Conservation (phyloP, 2,113 vertebrate genomes). For the Ibidorhyncha struthersii region DNA sequence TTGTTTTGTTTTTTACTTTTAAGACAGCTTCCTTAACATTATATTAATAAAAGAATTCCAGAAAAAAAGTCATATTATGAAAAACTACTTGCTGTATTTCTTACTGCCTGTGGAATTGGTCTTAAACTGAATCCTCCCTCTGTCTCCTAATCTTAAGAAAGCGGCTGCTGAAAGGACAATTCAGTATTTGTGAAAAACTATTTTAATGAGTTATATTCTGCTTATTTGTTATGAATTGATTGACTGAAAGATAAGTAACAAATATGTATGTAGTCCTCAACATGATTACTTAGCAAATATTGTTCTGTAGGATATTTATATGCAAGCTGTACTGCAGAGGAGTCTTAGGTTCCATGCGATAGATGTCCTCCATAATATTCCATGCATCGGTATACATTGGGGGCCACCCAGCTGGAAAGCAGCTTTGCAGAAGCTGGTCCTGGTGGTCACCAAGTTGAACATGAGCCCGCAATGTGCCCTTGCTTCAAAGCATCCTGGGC, state of each 20-base stretch:
- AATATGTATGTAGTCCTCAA: not conserved
- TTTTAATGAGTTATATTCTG: not conserved
- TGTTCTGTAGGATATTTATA: not conserved
- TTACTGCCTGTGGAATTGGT: not conserved
- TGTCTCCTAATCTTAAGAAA: not conserved
- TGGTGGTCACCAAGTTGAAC: not conserved
- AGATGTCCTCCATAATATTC: not conserved
- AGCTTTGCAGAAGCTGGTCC: not conserved
- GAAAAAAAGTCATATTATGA: not conserved
- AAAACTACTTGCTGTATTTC: not conserved
- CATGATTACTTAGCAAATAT: not conserved
- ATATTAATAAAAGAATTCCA: not conserved
- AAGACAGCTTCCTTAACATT: not conserved
- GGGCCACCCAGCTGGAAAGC: not conserved
- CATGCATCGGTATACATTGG: not conserved
- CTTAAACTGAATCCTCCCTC: not conserved
- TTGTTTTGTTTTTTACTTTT: not conserved
- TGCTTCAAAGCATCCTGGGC: not conserved
- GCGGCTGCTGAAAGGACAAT: not conserved
- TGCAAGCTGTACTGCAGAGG: not conserved
- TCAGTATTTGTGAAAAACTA: not conserved
- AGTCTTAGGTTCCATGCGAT: not conserved
- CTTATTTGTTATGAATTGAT: not conserved
- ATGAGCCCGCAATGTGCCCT: not conserved
- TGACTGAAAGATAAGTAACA: not conserved